These are phyloP conservation scores for Rostratula benghalensis DNA, from an alignment of 2,113 vertebrate species.

Conservation along the genomic window DNA sequence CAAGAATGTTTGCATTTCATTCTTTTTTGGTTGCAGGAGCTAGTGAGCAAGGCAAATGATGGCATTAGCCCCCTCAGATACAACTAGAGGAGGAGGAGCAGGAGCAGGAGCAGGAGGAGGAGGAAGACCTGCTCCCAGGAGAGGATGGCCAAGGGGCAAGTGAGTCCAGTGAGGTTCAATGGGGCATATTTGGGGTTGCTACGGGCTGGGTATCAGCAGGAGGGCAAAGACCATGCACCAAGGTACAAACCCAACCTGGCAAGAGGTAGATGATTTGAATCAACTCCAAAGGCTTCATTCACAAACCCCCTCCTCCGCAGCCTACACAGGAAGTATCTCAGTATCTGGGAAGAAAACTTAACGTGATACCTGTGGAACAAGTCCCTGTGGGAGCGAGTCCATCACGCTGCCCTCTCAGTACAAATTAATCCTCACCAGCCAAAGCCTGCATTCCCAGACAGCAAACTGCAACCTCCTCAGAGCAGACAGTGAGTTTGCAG, in stretches of 20 bases:
- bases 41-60: not conserved
- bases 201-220: not conserved
- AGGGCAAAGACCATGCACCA: not conserved
- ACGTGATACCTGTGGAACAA: not conserved
- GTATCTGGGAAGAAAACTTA: not conserved
- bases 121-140: not conserved
- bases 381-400: not conserved
- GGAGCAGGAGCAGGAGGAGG: not conserved
- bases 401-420: not conserved
- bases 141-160: rapidly evolving
- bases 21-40: not conserved
- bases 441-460: not conserved
- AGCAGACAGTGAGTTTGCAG: not conserved
- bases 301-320: not conserved
- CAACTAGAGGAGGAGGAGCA: not conserved
- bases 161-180: rapidly evolving
- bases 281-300: not conserved
- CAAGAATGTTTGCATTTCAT: not conserved
- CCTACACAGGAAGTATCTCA: not conserved
- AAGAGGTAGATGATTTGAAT: not conserved
- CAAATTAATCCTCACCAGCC: not conserved
- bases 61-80: not conserved
- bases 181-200: not conserved
- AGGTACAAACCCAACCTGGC: not conserved
- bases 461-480: not conserved